Conservation (phyloP, 2,888 invertebrate genomes). For the Ametastegia equiseti region DNA sequence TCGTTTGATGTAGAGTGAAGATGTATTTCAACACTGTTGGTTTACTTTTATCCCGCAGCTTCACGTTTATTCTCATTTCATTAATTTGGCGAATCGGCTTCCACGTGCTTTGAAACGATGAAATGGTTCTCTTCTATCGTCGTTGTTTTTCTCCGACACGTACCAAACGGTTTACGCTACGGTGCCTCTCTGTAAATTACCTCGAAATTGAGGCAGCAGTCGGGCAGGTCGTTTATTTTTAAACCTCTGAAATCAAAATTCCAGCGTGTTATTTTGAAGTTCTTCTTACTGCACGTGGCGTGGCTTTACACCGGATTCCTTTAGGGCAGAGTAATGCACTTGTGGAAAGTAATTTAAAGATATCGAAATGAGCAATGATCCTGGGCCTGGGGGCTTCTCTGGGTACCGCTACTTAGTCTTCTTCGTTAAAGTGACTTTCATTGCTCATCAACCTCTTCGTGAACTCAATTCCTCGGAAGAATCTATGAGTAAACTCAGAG, state of each 20-base stretch:
- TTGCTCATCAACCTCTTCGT: constrained; percentile 32
- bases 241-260: constrained; percentile 30
- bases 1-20: background rate
- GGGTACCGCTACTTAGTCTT: background rate
- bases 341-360: constrained; percentile 26
- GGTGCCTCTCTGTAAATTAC: constrained; percentile 6
- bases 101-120: background rate
- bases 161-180: constrained; percentile 15
- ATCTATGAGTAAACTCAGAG: constrained; percentile 19
- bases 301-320: background rate
- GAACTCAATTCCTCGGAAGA: constrained; percentile 27
- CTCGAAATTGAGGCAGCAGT: constrained; percentile 22
- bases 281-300: constrained; percentile 6
- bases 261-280: constrained; percentile 28
- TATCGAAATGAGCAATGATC: constrained; percentile 42
- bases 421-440: constrained; percentile 34
- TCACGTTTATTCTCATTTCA: background rate
- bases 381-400: background rate
- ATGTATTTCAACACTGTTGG: background rate
- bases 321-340: constrained; percentile 24
- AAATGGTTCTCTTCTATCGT: background rate
- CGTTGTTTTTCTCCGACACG: constrained; percentile 15
- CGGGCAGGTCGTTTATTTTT: constrained; percentile 29
- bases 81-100: background rate
- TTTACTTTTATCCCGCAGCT: background rate